phyloP scores from a whole-genome alignment of 2,888 invertebrate species.

The Drosophila anceps region DNA sequence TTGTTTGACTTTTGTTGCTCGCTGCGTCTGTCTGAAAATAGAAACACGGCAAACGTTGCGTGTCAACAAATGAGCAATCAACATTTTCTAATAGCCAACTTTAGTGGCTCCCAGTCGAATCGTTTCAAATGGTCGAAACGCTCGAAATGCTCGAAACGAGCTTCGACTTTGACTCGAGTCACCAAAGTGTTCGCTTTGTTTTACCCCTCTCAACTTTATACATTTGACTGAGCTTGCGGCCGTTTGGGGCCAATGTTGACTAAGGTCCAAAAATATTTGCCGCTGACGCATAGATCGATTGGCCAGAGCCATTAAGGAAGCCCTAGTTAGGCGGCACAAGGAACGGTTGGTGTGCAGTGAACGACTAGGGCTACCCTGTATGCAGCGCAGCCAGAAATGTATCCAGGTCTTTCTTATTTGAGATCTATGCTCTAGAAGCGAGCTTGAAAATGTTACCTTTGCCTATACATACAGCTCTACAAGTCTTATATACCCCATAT shows the following conservation, averaged over 20 bases:
- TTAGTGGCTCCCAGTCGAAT: constrained; percentile 52
- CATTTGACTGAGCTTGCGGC: constrained; percentile 39
- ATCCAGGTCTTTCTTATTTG: background rate
- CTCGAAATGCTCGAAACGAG: constrained; percentile 28
- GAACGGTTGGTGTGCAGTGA: background rate
- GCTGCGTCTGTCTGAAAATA: constrained; percentile 46
- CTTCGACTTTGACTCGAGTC: constrained; percentile 24
- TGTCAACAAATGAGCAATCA: constrained; percentile 75
- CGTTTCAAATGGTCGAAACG: constrained; percentile 15
- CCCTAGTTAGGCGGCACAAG: constrained; percentile 2
- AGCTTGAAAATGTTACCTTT: background rate
- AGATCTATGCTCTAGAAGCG: background rate
- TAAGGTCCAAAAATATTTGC: constrained; percentile 60
- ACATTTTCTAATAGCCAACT: constrained; percentile 62
- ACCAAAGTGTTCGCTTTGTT: background rate
- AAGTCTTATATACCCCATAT: background rate
- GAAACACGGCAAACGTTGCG: constrained; percentile 60
- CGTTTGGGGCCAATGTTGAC: constrained; percentile 64
- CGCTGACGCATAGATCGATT: constrained; percentile 63
- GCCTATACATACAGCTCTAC: background rate
- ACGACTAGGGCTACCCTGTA: background rate
- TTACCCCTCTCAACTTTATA: background rate
- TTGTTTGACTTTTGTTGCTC: constrained; percentile 22
- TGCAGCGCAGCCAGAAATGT: background rate
- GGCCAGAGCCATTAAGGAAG: constrained; percentile 25